phyloP scores from a whole-genome alignment of 2,797 vertebrate species.

The Spondyliosoma cantharus region DNA sequence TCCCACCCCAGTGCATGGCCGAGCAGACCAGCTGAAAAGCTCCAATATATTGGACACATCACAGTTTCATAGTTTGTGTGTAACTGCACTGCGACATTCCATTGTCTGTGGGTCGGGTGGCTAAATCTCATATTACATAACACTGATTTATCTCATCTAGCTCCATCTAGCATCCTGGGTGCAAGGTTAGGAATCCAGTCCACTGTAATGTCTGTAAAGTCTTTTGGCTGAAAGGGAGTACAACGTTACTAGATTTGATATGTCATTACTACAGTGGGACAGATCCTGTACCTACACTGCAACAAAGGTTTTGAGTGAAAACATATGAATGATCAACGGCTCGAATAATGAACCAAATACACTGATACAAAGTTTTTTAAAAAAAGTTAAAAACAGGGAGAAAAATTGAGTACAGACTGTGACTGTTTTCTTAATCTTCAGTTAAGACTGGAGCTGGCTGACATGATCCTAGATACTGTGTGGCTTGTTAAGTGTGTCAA shows the following conservation, averaged over 20 bases:
- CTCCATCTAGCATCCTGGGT: constrained; percentile 8
- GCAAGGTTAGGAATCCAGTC: constrained; percentile 1
- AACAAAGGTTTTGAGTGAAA: background rate
- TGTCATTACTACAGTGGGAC: constrained; percentile 2
- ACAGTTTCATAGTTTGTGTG: constrained; percentile 27
- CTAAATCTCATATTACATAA: constrained; percentile 45
- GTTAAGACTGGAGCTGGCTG: background rate
- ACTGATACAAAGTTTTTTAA: background rate
- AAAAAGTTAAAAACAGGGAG: background rate
- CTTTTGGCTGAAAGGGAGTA: background rate
- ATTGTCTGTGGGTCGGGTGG: constrained; percentile 27
- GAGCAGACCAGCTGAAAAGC: constrained; percentile 32
- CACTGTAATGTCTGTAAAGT: constrained; percentile 6
- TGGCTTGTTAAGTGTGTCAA: background rate
- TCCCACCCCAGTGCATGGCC: constrained; percentile 1
- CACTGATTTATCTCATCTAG: constrained; percentile 31
- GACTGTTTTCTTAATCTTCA: background rate
- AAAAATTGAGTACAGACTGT: background rate
- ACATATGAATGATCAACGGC: background rate
- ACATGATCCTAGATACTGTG: background rate
- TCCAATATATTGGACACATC: constrained; percentile 14
- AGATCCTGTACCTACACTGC: background rate
- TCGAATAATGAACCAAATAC: background rate
- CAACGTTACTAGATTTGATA: constrained; percentile 3
- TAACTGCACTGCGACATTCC: constrained; percentile 32